Evolutionary conservation across 2,888 invertebrate genomes (phyloP).

Genomic region (Rhagonycha fulva): DNA sequence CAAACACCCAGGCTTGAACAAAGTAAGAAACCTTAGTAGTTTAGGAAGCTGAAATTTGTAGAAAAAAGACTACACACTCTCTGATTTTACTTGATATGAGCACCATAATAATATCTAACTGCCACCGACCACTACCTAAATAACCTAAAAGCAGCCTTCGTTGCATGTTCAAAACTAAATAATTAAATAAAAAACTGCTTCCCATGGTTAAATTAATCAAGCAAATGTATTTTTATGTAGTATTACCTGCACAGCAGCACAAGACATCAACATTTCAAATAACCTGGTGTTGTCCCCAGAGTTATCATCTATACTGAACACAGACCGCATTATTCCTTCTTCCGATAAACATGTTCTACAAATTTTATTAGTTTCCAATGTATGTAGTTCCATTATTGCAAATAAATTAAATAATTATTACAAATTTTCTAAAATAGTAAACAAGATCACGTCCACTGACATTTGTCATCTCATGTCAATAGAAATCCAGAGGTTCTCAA

Average conservation of each 20-base stretch:
- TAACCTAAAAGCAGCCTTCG: background rate
- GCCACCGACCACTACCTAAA: background rate
- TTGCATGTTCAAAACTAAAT: background rate
- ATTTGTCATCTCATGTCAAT: background rate
- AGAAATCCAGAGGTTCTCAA: background rate
- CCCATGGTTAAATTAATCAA: background rate
- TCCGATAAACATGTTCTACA: constrained; percentile 52
- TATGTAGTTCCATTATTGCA: constrained; percentile 30
- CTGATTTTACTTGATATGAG: background rate
- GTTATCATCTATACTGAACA: constrained; percentile 48
- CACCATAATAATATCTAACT: background rate
- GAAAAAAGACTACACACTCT: no score
- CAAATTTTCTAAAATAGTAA: background rate
- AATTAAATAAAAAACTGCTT: background rate
- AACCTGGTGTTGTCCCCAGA: constrained; percentile 45
- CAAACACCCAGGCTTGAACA: background rate
- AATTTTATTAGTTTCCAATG: constrained; percentile 48
- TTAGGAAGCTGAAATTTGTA: background rate
- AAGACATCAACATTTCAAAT: constrained; percentile 51
- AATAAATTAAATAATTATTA: background rate
- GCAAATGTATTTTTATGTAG: background rate
- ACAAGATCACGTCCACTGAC: background rate
- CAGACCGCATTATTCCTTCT: constrained; percentile 46
- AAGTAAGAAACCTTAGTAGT: background rate
- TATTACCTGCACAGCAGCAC: constrained; percentile 49